Evolutionary conservation across 2,888 invertebrate species (phyloP).

Genomic region (Ormyrus rosae): DNA sequence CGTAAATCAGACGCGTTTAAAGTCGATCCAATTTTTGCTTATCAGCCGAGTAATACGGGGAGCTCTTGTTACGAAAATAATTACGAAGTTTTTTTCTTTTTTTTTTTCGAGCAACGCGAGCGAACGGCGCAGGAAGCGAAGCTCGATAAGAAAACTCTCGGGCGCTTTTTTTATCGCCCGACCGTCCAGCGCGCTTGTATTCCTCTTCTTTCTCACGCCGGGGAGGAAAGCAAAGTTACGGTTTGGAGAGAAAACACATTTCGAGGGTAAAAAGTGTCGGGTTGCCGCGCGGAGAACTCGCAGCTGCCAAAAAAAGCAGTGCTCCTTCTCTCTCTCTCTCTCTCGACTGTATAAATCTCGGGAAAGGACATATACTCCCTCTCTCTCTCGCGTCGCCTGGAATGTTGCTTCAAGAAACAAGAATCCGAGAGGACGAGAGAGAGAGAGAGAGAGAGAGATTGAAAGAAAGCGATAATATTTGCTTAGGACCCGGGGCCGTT

Average conservation of each 20-base stretch:
- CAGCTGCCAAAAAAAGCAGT: neutral
- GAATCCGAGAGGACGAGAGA: conserved; percentile 11
- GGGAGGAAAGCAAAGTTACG: conserved; percentile 12
- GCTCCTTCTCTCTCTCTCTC: neutral
- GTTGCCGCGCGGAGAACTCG: conserved; percentile 23
- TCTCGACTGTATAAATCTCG: conserved; percentile 15
- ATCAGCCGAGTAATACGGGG: too few species aligned
- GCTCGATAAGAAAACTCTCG: conserved; percentile 36
- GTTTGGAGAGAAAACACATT: conserved; percentile 41
- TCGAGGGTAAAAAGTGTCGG: conserved; percentile 46
- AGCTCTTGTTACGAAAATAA: too few species aligned
- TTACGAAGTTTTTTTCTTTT: neutral
- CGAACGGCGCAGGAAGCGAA: conserved; percentile 35
- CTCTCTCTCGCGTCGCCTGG: too few species aligned
- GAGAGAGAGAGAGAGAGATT: conserved; percentile 8
- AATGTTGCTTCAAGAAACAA: conserved; percentile 39
- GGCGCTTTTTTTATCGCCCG: neutral
- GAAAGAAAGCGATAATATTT: conserved; percentile 50
- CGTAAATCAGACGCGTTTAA: too few species aligned
- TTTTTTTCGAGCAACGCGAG: neutral
- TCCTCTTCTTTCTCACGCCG: neutral
- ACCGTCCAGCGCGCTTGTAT: neutral
- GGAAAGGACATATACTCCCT: conserved; percentile 9
- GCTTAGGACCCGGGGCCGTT: conserved; percentile 30
- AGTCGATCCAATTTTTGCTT: too few species aligned